phyloP scores from a whole-genome alignment of 2,113 vertebrate species.

The Menidia beryllina region DNA sequence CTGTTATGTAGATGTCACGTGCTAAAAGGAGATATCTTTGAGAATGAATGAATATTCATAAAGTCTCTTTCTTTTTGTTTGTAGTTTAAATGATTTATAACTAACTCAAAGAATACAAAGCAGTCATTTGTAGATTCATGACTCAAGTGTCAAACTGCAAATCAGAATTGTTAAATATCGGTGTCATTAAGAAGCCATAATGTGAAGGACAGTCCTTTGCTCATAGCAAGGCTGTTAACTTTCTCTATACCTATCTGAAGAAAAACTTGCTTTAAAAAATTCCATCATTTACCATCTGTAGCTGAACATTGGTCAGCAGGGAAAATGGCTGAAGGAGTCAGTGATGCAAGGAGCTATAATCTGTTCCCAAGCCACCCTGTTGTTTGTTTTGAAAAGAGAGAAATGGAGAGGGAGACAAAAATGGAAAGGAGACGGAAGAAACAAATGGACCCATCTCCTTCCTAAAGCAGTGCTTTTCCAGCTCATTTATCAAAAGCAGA shows the following conservation, averaged over 20 bases:
- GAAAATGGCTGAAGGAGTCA: slow-evolving; percentile 79
- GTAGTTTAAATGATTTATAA: too few species aligned
- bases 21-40: background rate
- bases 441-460: slow-evolving; percentile 81
- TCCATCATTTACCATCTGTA: slow-evolving; percentile 77
- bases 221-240: slow-evolving; percentile 41
- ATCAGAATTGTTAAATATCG: background rate
- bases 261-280: slow-evolving; percentile 69
- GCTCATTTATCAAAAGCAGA: slow-evolving; percentile 83
- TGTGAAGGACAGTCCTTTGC: slow-evolving; percentile 31
- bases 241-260: slow-evolving; percentile 59
- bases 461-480: slow-evolving; percentile 77
- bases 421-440: slow-evolving; percentile 69
- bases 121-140: background rate
- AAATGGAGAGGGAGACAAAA: slow-evolving; percentile 51
- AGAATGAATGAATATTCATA: background rate
- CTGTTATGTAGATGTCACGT: background rate
- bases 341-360: slow-evolving; percentile 83
- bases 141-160: background rate
- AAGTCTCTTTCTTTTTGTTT: background rate
- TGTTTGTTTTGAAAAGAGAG: slow-evolving; percentile 79
- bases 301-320: slow-evolving; percentile 78
- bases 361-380: slow-evolving; percentile 74
- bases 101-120: too few species aligned
- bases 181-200: slow-evolving; percentile 4